Conservation (phyloP, 2,113 vertebrate species). For the Apaloderma vittatum region DNA sequence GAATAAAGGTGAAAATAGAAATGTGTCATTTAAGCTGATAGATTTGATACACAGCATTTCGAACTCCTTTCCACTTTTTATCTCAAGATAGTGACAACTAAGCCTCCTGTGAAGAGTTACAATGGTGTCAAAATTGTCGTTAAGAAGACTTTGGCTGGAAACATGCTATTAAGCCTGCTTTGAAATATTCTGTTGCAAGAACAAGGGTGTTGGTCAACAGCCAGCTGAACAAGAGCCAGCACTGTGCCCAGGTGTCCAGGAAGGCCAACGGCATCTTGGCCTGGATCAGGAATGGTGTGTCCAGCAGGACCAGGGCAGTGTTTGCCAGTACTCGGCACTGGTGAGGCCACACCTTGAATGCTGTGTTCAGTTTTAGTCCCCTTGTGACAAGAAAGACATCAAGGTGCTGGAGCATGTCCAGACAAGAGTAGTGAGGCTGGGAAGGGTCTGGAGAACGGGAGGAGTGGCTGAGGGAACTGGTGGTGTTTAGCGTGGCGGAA, state of each 20-base stretch:
- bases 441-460: not conserved
- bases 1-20: not conserved
- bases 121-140: not conserved
- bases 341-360: not conserved
- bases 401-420: not conserved
- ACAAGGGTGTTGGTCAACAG: not conserved
- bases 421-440: not conserved
- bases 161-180: not conserved
- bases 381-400: not conserved
- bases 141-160: not conserved
- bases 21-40: not conserved
- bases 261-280: not conserved
- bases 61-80: not conserved
- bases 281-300: not conserved
- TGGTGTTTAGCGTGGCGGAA: too few species aligned
- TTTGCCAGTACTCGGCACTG: not conserved
- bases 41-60: not conserved
- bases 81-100: not conserved
- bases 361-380: not conserved
- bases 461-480: not conserved
- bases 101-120: not conserved
- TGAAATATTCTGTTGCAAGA: not conserved
- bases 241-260: not conserved
- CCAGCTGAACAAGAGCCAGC: rapidly evolving
- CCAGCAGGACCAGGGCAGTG: not conserved